A percentile compares a stretch with the other conserved stretches of the same genome.
phyloP scores from a whole-genome alignment of 2,113 vertebrate genomes.

The Odocoileus hemionus region DNA sequence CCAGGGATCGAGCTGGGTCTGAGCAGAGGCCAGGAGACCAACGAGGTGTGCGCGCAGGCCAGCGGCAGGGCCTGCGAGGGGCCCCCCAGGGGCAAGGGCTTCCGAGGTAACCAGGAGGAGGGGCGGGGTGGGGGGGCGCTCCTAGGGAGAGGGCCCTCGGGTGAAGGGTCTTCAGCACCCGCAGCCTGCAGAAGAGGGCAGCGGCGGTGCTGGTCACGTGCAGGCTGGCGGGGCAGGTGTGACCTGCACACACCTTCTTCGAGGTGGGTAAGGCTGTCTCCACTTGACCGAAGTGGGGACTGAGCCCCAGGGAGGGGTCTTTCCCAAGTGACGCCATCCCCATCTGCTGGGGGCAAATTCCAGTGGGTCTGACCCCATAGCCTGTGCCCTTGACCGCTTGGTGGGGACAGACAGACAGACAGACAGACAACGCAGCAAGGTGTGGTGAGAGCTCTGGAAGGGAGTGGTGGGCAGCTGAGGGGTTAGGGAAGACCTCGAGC shows the following conservation, averaged over 20 bases:
- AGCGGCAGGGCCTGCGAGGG: conserved; percentile 85
- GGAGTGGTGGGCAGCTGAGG: rapidly evolving
- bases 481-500: no score
- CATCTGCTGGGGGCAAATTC: background rate
- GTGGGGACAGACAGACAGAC: background rate
- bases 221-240: background rate
- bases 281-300: background rate
- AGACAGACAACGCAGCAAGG: background rate
- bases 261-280: rapidly evolving
- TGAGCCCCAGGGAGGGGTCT: background rate
- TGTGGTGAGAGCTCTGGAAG: background rate
- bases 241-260: rapidly evolving
- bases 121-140: background rate
- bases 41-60: conserved; percentile 91
- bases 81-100: conserved; percentile 77
- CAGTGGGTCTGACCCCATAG: rapidly evolving
- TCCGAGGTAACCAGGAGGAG: conserved; percentile 81
- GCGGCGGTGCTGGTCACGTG: rapidly evolving
- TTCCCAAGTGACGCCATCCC: background rate
- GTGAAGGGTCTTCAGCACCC: background rate
- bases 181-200: background rate
- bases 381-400: rapidly evolving
- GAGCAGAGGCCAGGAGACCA: conserved; percentile 89
- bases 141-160: background rate
- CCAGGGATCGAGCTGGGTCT: conserved; percentile 75